Percentiles rank a stretch among this genome's conserved stretches.
Evolutionary conservation across 2,797 vertebrate genomes (phyloP).

Genomic region (Lagorchestes hirsutus): DNA sequence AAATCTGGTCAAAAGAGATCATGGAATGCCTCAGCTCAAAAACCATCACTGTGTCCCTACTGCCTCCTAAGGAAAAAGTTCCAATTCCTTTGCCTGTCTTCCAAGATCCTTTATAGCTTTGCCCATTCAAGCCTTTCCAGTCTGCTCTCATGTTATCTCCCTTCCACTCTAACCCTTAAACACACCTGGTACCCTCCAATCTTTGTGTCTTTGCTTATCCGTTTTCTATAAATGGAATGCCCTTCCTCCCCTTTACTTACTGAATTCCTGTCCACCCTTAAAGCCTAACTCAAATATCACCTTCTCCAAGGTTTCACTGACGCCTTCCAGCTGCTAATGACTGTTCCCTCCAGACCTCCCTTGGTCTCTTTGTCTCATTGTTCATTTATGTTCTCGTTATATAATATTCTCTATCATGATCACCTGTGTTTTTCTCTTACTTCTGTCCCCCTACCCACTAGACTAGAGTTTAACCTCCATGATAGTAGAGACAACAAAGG

Average conservation of each 20-base stretch:
- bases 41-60: background rate
- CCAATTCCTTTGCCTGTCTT: background rate
- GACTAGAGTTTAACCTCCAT: background rate
- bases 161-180: background rate
- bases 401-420: background rate
- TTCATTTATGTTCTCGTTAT: background rate
- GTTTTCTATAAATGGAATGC: rapidly evolving
- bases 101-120: rapidly evolving
- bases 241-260: background rate
- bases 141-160: background rate
- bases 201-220: background rate
- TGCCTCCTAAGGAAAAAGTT: background rate
- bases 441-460: background rate
- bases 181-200: background rate
- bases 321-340: background rate
- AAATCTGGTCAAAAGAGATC: background rate
- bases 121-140: background rate
- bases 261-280: rapidly evolving
- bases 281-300: background rate
- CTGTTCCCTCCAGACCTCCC: background rate
- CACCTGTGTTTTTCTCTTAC: background rate
- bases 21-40: too few relatives aligned
- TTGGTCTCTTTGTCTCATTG: background rate
- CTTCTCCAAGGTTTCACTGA: background rate
- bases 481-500: background rate